Evolutionary conservation across 2,888 invertebrate species (phyloP).

Genomic region (Orchesellides sinensis): DNA sequence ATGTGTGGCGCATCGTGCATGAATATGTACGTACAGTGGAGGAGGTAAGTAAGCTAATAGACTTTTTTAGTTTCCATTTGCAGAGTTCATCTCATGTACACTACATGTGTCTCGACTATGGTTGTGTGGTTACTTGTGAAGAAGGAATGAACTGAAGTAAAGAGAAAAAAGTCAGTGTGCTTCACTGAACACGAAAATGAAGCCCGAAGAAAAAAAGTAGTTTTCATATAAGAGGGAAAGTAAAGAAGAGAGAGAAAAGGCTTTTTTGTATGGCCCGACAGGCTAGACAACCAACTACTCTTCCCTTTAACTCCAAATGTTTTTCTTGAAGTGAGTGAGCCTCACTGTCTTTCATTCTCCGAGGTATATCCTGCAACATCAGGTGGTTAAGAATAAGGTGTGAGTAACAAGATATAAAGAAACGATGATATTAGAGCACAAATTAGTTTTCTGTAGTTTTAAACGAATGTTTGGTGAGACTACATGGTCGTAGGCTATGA

Average conservation of each 20-base stretch:
- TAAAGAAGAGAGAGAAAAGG: constrained; percentile 11
- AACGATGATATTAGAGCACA: too few species aligned
- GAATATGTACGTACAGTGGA: too few species aligned
- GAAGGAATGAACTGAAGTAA: constrained; percentile 1
- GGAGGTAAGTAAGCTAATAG: constrained; percentile 47
- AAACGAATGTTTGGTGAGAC: too few species aligned
- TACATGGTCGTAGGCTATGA: too few species aligned
- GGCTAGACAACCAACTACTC: background rate
- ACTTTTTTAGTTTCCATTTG: constrained; percentile 40
- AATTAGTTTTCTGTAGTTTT: too few species aligned
- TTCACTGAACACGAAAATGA: constrained; percentile 75
- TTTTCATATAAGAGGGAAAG: too few species aligned
- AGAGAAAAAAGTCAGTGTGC: constrained; percentile 71
- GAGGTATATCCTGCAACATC: too few species aligned
- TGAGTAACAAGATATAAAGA: too few species aligned
- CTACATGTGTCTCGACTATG: background rate
- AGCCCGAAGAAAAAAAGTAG: constrained; percentile 58
- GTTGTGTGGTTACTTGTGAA: background rate
- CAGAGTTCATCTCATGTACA: background rate
- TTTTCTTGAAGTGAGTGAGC: background rate
- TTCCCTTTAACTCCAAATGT: background rate
- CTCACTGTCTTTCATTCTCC: background rate
- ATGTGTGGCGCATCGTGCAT: background rate
- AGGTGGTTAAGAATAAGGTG: too few species aligned
- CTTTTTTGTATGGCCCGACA: background rate